Conservation (phyloP, 2,113 vertebrate species). For the Verasper variegatus region DNA sequence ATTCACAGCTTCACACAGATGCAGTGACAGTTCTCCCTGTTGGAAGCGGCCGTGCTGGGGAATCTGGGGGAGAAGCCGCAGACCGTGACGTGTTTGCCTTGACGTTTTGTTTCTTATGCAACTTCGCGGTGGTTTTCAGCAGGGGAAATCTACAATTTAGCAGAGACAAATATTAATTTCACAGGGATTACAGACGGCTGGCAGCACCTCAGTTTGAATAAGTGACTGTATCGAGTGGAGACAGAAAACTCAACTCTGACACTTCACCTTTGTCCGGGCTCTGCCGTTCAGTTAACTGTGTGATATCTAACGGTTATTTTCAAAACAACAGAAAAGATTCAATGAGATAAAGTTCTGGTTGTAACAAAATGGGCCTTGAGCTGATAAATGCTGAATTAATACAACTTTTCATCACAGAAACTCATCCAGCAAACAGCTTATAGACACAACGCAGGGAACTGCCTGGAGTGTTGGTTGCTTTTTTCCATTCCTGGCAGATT, state of each 20-base stretch:
- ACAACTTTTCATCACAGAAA: too few relatives aligned
- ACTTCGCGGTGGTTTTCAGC: slow-evolving; percentile 16
- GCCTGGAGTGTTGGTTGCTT: too few relatives aligned
- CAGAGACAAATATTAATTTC: slow-evolving; percentile 50
- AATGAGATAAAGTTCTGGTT: too few relatives aligned
- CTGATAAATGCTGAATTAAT: too few relatives aligned
- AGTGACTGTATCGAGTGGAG: neutral
- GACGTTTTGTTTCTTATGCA: slow-evolving; percentile 38
- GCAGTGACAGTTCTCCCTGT: slow-evolving; percentile 20
- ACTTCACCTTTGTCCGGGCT: neutral
- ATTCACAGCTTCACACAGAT: slow-evolving; percentile 30
- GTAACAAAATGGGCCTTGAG: too few relatives aligned
- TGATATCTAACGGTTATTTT: too few relatives aligned
- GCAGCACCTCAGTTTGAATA: slow-evolving; percentile 3
- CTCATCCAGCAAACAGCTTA: too few relatives aligned
- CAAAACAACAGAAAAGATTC: too few relatives aligned
- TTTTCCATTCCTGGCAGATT: too few relatives aligned
- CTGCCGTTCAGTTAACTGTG: neutral
- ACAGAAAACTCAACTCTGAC: neutral
- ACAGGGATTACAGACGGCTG: neutral
- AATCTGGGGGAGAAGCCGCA: neutral
- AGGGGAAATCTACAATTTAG: slow-evolving; percentile 40
- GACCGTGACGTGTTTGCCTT: slow-evolving; percentile 17
- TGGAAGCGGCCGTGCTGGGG: slow-evolving; percentile 46
- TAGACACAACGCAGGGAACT: too few relatives aligned